These are phyloP conservation scores for Aplochiton taeniatus DNA, from an alignment of 2,797 vertebrate genomes.

Conservation along the genomic window DNA sequence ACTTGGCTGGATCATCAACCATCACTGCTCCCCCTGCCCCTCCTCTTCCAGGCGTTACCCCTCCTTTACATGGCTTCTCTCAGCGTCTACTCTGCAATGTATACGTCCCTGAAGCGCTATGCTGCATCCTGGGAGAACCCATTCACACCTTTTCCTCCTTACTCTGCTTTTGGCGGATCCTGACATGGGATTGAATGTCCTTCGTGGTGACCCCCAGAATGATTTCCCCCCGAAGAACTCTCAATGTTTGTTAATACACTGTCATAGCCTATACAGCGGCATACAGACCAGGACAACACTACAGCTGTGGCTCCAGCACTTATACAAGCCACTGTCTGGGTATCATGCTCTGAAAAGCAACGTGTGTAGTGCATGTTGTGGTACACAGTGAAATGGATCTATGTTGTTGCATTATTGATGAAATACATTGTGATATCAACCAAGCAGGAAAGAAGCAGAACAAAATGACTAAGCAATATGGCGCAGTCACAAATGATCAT, in stretches of 20 bases:
- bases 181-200: slow-evolving; percentile 57
- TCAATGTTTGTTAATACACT: slow-evolving; percentile 65
- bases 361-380: slow-evolving; percentile 33
- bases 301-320: slow-evolving; percentile 2
- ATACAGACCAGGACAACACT: slow-evolving; percentile 26
- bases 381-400: slow-evolving; percentile 67
- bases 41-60: slow-evolving; percentile 31
- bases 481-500: slow-evolving; percentile 45
- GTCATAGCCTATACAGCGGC: slow-evolving; percentile 48
- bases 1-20: slow-evolving; percentile 53
- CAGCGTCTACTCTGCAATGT: slow-evolving; percentile 60
- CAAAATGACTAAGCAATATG: slow-evolving; percentile 69
- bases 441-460: slow-evolving; percentile 65
- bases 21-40: slow-evolving; percentile 45
- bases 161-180: slow-evolving; percentile 51
- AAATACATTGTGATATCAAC: slow-evolving; percentile 73
- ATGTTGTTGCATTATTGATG: slow-evolving; percentile 72
- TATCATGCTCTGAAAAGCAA: slow-evolving; percentile 49
- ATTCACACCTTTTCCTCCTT: slow-evolving; percentile 29
- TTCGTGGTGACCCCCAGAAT: slow-evolving; percentile 73
- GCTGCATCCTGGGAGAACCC: slow-evolving; percentile 48
- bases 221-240: slow-evolving; percentile 69
- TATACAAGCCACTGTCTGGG: slow-evolving; percentile 29
- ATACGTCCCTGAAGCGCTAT: slow-evolving; percentile 53
- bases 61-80: slow-evolving; percentile 51